phyloP scores from a whole-genome alignment of 2,113 vertebrate genomes.

The Otolemur garnettii region DNA sequence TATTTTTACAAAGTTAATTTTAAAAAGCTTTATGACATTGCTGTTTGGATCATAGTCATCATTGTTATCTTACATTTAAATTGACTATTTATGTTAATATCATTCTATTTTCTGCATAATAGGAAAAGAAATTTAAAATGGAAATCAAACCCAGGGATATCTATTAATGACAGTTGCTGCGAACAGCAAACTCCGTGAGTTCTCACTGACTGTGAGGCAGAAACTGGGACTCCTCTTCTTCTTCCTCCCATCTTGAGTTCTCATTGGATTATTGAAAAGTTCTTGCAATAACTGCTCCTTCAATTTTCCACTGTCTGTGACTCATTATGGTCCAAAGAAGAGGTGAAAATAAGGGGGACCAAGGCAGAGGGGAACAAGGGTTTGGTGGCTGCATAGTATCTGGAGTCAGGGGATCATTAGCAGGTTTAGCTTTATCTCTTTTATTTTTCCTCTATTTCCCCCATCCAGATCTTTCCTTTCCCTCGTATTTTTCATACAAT shows the following conservation, averaged over 20 bases:
- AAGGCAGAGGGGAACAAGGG: background rate
- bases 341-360: background rate
- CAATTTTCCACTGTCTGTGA: background rate
- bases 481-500: background rate
- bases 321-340: background rate
- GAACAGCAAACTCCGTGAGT: background rate
- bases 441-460: background rate
- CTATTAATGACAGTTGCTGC: slow-evolving; percentile 53
- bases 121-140: slow-evolving; percentile 76
- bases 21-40: slow-evolving; percentile 76
- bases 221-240: background rate
- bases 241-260: background rate
- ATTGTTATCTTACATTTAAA: slow-evolving; percentile 82
- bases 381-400: background rate
- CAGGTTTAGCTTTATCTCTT: background rate
- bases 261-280: background rate
- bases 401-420: background rate
- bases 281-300: background rate
- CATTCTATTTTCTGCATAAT: slow-evolving; percentile 76
- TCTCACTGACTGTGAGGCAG: background rate
- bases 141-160: slow-evolving; percentile 64
- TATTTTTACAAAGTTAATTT: slow-evolving; percentile 78
- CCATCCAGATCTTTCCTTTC: background rate
- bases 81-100: slow-evolving; percentile 82
- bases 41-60: slow-evolving; percentile 77